A percentile compares a stretch with the other conserved stretches of the same genome.
Evolutionary conservation across 2,888 invertebrate species (phyloP).

Genomic region (Pammene aurita): DNA sequence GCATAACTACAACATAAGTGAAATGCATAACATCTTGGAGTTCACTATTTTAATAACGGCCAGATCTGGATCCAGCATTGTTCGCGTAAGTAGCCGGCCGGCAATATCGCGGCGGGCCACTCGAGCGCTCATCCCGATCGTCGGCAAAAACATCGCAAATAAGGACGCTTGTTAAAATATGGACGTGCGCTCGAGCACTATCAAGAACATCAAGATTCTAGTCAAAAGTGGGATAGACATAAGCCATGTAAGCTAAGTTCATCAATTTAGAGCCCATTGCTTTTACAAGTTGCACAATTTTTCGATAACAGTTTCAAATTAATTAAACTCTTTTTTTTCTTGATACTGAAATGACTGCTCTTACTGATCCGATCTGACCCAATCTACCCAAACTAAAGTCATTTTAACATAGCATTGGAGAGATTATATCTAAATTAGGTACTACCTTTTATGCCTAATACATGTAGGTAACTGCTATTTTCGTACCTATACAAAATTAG

Average conservation of each 20-base stretch:
- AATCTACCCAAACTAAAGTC: too few species aligned
- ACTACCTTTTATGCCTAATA: too few species aligned
- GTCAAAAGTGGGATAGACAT: background rate
- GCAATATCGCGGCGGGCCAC: conserved; percentile 69
- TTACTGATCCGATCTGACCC: too few species aligned
- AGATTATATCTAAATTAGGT: too few species aligned
- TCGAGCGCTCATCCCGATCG: conserved; percentile 70
- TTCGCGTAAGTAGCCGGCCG: conserved; percentile 39
- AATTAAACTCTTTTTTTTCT: too few species aligned
- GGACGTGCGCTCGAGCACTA: conserved; percentile 11
- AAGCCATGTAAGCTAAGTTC: background rate
- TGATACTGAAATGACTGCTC: too few species aligned
- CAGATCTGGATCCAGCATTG: conserved; percentile 37
- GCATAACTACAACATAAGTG: conserved; percentile 1
- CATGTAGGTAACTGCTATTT: too few species aligned
- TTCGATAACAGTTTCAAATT: too few species aligned
- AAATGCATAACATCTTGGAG: conserved; percentile 34
- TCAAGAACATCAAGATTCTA: background rate
- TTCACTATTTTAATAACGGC: conserved; percentile 39
- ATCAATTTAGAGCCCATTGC: background rate
- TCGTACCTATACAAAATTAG: too few species aligned
- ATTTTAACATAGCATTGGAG: too few species aligned
- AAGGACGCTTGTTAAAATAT: conserved; percentile 37
- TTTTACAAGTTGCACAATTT: background rate
- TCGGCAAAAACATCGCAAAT: conserved; percentile 55